Evolutionary conservation across 1,140 invertebrate species (phyloP), one percentile per base, ranked within the genome.

Genomic region (Globodera rostochiensis): DNA sequence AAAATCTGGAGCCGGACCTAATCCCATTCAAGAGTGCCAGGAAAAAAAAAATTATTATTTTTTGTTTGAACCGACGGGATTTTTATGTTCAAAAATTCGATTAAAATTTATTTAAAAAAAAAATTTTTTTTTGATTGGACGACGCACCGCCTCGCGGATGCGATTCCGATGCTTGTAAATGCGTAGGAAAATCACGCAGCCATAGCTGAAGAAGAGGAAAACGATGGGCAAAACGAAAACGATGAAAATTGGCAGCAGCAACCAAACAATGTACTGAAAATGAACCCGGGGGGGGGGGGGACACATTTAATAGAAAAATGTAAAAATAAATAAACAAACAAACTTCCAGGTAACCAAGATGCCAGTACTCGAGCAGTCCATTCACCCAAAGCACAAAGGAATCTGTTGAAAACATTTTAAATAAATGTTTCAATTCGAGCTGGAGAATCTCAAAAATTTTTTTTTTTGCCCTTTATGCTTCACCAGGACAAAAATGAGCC

Each of bases 151-250:
- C 81, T 90, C 88, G 7, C 85, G 86, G 74, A 89, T 90, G 80
- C 80, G 77, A 83, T 89, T 77, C 67, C 87, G 74, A 49, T 83
- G 83, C 13, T 84, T 84, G 79, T 88, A 88, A 74, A 90, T 80
- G 66, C 89, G 87, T 25, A 90, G 84, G 76, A 90, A 89, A 49
- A 89, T 90, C 6, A 89, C 88, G 66, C 86, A 89, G 45, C 89
- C 89, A 67, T 89, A 90, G 57, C 89, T 90, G 78, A 90, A 89
- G 57, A 89, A 80, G 11, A 90, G 73, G 11, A 89, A 79, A 46
- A 89, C 80, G 46, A 89, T 78, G 45, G 88, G 88, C 45, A 89
- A 66, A 47, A 89, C 74, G 73, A 89, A 89, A 36, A 84, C 85
- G 67, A 89, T 79, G 76, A 89, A 84, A 80, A 89, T 86, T 11